Evolutionary conservation across 2,113 vertebrate species (phyloP), one percentile per base, ranked within the genome.

Genomic region (Sphaerodactylus townsendi): DNA sequence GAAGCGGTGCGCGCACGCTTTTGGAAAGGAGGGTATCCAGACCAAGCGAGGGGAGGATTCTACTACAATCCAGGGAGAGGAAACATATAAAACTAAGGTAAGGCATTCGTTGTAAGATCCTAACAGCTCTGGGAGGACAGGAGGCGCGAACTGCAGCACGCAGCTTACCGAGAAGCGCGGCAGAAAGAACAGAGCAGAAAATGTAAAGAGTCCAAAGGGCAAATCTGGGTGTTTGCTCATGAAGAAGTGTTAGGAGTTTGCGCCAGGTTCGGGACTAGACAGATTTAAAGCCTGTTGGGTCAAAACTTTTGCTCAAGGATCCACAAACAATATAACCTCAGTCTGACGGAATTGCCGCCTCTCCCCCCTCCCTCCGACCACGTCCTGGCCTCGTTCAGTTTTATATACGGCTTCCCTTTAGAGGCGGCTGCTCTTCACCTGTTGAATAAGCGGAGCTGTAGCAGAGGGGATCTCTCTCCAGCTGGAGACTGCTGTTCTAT

Each of bases 41-140:
- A n/a, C 74, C 76, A 87, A 86, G 89, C 17, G 33, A 10, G 56
- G 84, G 83, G 66, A 37, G 44, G 83, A 75, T 78, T 88, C 82
- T 70, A 87, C 91, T 81, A 87, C 88, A 85, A 69, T 4, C 85
- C 86, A 85, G 53, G 25, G 30, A 35, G 25, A 19, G 39, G 14
- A 56, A 25, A 50, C 19, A 33, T 46, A 90, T 80, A 89, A 85
- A 81, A 37, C 30, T 28, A 10, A 93, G 92, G 92, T 93, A 95
- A 93, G 92, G 13, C 23, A 70, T 83, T 87, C 33, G 85, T 85
- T 83, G 83, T 82, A 81, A 35, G 77, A 81, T 71, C 23, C 10
- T 30, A 64, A 37, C 48, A 14, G 30, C 37, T 30, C 11, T n/a
- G 30, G 59, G 50, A 59, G 35, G 19, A 53, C 41, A 50, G 19